A percentile compares a stretch with the other conserved stretches of the same genome.
Conservation (phyloP, 2,888 invertebrate genomes). For the Pasiphila rectangulata region DNA sequence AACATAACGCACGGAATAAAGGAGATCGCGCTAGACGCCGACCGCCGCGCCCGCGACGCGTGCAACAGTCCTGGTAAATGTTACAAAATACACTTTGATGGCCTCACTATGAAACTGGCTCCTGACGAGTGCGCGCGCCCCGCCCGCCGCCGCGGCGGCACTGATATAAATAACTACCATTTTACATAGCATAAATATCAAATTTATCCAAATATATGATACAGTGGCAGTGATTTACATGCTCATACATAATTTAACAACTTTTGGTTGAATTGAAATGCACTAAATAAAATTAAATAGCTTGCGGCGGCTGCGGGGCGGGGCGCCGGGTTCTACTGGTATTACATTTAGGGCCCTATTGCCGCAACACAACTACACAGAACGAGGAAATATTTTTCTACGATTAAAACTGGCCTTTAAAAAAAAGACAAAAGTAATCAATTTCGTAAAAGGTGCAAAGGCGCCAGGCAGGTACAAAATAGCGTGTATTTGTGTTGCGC, state of each 20-base stretch:
- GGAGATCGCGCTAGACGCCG: conserved; percentile 60
- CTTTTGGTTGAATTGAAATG: conserved; percentile 68
- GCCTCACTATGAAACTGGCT: too few species aligned
- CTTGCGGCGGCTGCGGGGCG: conserved; percentile 30
- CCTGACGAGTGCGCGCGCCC: too few species aligned
- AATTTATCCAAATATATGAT: conserved; percentile 55
- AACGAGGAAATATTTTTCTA: conserved; percentile 25
- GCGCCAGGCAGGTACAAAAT: conserved; percentile 34
- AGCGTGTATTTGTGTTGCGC: conserved; percentile 39
- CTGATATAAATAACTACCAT: conserved; percentile 64
- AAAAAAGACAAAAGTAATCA: conserved; percentile 29
- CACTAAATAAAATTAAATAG: conserved; percentile 53
- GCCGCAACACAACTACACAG: conserved; percentile 25
- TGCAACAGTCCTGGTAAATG: conserved; percentile 29
- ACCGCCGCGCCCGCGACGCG: conserved; percentile 24
- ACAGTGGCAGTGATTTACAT: conserved; percentile 67
- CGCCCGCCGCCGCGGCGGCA: not conserved
- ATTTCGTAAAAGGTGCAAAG: conserved; percentile 36
- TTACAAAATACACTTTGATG: conserved; percentile 43
- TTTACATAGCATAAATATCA: conserved; percentile 48
- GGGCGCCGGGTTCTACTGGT: conserved; percentile 44
- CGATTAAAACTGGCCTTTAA: conserved; percentile 33
- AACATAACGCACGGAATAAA: conserved; percentile 74
- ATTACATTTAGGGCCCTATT: conserved; percentile 40
- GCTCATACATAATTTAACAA: conserved; percentile 53